phyloP scores from a whole-genome alignment of 2,888 invertebrate species.

The Chymomyza caudatula region DNA sequence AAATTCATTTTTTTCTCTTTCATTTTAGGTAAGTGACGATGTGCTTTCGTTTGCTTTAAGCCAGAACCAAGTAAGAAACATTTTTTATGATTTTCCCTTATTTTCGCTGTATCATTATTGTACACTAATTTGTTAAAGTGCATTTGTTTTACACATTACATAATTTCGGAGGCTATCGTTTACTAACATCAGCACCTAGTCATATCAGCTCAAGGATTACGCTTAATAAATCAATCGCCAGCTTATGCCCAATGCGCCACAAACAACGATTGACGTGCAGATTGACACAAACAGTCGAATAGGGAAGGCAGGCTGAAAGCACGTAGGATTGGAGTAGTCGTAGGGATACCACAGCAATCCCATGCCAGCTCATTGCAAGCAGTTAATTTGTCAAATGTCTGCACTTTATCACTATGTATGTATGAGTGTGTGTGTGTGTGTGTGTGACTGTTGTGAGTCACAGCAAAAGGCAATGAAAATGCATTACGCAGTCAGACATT shows the following conservation, averaged over 20 bases:
- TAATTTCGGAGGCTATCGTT: neutral
- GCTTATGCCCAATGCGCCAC: slow-evolving; percentile 13
- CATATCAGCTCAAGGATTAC: slow-evolving; percentile 6
- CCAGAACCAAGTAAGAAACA: slow-evolving; percentile 73
- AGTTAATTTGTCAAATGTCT: slow-evolving; percentile 73
- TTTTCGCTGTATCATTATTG: neutral
- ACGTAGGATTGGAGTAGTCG: neutral
- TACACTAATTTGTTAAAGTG: neutral
- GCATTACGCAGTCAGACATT: slow-evolving; percentile 71
- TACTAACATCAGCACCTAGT: neutral
- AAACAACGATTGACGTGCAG: neutral
- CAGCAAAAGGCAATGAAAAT: slow-evolving; percentile 48
- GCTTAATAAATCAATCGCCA: slow-evolving; percentile 66
- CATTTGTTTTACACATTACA: neutral
- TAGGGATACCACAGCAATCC: slow-evolving; percentile 32
- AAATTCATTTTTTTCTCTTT: slow-evolving; percentile 9
- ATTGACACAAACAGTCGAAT: neutral
- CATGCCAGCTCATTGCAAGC: slow-evolving; percentile 31
- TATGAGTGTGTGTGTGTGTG: neutral
- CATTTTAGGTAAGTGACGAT: slow-evolving; percentile 75
- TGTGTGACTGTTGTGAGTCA: neutral
- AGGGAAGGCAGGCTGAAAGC: neutral
- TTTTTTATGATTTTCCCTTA: slow-evolving; percentile 28
- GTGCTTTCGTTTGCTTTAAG: slow-evolving; percentile 74
- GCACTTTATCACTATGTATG: slow-evolving; percentile 66